Conservation (phyloP, 2,888 invertebrate species). For the Melieria omissa region DNA sequence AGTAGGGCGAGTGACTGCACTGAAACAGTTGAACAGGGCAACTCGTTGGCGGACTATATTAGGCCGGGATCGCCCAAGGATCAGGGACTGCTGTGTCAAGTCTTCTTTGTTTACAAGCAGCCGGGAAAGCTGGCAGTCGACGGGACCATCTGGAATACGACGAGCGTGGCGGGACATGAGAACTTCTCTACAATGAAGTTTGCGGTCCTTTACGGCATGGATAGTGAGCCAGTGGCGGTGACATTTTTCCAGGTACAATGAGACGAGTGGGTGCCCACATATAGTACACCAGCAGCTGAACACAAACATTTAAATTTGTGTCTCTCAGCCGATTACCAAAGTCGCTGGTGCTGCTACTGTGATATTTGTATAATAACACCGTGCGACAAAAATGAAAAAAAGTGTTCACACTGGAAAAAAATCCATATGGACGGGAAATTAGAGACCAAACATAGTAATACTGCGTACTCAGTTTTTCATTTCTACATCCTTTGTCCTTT, state of each 20-base stretch:
- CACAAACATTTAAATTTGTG: no score
- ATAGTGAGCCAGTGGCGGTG: conserved; percentile 76
- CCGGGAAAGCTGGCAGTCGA: conserved; percentile 69
- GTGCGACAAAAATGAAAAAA: no score
- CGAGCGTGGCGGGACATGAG: conserved; percentile 65
- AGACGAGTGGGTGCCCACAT: conserved; percentile 75
- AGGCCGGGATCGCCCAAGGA: conserved; percentile 85
- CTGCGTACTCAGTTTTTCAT: no score
- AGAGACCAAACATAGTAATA: no score
- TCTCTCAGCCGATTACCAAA: no score
- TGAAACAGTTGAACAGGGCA: conserved; percentile 67
- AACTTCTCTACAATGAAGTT: conserved; percentile 58
- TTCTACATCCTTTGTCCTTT: no score
- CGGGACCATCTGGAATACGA: conserved; percentile 63
- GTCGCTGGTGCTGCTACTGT: no score
- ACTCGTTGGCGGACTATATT: conserved; percentile 79
- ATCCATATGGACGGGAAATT: no score
- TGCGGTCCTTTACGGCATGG: conserved; percentile 77
- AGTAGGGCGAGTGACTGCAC: conserved; percentile 81
- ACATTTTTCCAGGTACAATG: conserved; percentile 82
- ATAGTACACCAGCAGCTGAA: no score
- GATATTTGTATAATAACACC: no score
- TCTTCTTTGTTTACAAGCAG: conserved; percentile 81
- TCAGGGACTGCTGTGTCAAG: conserved; percentile 80
- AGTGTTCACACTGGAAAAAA: no score